Base-by-base conservation (phyloP, 2,888 invertebrate genomes). In the Allolobophora icterica region DNA sequence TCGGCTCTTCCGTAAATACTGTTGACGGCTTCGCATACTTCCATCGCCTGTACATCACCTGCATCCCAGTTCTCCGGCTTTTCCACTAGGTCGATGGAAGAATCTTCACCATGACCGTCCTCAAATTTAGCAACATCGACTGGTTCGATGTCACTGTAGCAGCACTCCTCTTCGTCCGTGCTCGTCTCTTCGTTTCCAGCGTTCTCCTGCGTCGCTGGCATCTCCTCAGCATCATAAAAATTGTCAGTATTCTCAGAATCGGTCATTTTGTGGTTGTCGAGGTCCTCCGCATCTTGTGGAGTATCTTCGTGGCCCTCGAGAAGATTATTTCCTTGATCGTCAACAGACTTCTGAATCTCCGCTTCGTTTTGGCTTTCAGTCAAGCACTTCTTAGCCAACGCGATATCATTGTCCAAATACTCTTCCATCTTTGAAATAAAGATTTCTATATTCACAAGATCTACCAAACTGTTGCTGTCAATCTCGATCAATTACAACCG, bases 391-490 rank as follows among this genome's bases (percentile, higher is more conserved):
- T n/a, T 71, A 8, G n/a, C 30, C 71, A n/a, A 71, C 8, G 11
- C n/a, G 71, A 71, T 71, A 71, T 71, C 71, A n/a, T 71, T 71
- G 71, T 71, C 71, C n/a, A 71, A n/a, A 71, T 71, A 71, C 71
- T 30, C 71, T 11, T 71, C 71, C 71, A 71, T 71, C 71, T 71
- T 71, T n/a, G 30, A 71, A 30, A 71, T 71, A 24, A 1, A 71
- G 71, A 71, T n/a, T 4, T 71, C 71, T 30, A 8, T 71, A n/a
- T n/a, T 8, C 71, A 71, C 71, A n/a, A 52, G 71, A 8, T 71
- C 71, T 71, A 6, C n/a, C 30, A n/a, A 30, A 71, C 71, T 11
- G 71, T 71, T 8, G n/a, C 71, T 30, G 0, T n/a, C 6, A n/a
- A 8, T 71, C 8, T 0, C 30, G 17, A 71, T n/a, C n/a, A 17